These are phyloP conservation scores for Brachyistius frenatus DNA, from an alignment of 2,113 vertebrate species.

Conservation along the genomic window DNA sequence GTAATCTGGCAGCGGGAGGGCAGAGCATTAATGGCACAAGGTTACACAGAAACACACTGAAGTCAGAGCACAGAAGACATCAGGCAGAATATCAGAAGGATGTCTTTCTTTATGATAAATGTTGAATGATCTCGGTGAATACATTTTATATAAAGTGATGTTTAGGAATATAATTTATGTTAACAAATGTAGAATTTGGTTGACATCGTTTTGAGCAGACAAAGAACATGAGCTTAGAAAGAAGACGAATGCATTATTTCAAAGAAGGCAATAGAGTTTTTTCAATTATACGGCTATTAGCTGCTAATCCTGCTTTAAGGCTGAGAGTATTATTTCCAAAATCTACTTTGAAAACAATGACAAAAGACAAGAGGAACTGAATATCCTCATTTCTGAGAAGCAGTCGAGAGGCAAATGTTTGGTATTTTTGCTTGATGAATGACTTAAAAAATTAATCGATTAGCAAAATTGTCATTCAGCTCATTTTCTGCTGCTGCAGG, in stretches of 20 bases:
- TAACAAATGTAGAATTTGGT: background rate
- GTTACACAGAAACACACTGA: conserved; percentile 48
- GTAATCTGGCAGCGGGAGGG: conserved; percentile 60
- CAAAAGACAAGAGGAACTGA: background rate
- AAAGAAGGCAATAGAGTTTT: background rate
- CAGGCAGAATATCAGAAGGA: background rate
- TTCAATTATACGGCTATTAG: conserved; percentile 17
- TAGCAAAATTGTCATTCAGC: conserved; percentile 7
- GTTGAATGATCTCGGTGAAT: background rate
- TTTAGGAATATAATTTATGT: background rate
- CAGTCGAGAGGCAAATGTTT: background rate
- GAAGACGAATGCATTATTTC: conserved; percentile 3
- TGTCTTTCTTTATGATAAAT: background rate
- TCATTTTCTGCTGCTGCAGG: conserved; percentile 14
- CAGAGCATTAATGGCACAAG: conserved; percentile 54
- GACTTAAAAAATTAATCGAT: conserved; percentile 30
- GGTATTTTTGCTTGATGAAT: background rate
- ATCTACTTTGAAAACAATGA: background rate
- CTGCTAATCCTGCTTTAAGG: conserved; percentile 35
- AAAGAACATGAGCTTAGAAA: background rate
- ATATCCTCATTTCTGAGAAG: conserved; percentile 6
- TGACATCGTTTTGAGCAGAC: background rate
- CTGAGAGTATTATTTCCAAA: conserved; percentile 22
- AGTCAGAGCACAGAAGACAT: conserved; percentile 22
- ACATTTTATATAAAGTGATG: background rate